Evolutionary conservation across 1,140 invertebrate genomes (phyloP).

Genomic region (Cotesia chilonis): DNA sequence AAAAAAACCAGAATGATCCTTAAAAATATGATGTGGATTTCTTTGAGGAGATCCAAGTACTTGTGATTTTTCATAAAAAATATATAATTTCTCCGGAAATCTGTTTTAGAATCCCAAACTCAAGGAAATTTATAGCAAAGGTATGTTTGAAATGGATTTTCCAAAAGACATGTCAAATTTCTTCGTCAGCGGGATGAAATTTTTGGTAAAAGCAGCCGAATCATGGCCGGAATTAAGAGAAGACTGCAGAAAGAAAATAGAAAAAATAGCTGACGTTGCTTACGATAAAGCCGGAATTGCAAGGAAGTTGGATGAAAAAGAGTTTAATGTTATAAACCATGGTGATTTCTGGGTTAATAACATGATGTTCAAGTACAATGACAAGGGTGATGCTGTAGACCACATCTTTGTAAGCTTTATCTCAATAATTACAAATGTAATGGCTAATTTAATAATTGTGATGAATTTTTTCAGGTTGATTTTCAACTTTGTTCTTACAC

Average conservation of each 20-base stretch:
- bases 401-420: slow-evolving; percentile 67
- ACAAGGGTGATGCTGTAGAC: slow-evolving; percentile 58
- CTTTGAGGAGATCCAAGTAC: too few species aligned
- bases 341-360: slow-evolving; percentile 76
- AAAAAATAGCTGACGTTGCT: slow-evolving; percentile 47
- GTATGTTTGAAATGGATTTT: slow-evolving; percentile 52
- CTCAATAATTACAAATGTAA: too few species aligned
- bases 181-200: slow-evolving; percentile 45
- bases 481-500: slow-evolving; percentile 64
- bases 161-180: slow-evolving; percentile 48
- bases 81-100: background rate
- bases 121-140: slow-evolving; percentile 51
- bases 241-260: slow-evolving; percentile 63
- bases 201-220: slow-evolving; percentile 46
- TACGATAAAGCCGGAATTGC: slow-evolving; percentile 48
- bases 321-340: slow-evolving; percentile 72
- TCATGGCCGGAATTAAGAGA: slow-evolving; percentile 55
- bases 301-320: slow-evolving; percentile 49
- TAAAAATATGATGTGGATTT: too few species aligned
- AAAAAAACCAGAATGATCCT: too few species aligned
- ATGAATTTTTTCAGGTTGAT: slow-evolving; percentile 62
- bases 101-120: slow-evolving; percentile 58
- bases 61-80: background rate
- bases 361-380: slow-evolving; percentile 70
- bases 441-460: too few species aligned